Percentiles rank a stretch among this genome's conserved stretches.
phyloP scores from a whole-genome alignment of 2,797 vertebrate species.

The Alosa sapidissima region DNA sequence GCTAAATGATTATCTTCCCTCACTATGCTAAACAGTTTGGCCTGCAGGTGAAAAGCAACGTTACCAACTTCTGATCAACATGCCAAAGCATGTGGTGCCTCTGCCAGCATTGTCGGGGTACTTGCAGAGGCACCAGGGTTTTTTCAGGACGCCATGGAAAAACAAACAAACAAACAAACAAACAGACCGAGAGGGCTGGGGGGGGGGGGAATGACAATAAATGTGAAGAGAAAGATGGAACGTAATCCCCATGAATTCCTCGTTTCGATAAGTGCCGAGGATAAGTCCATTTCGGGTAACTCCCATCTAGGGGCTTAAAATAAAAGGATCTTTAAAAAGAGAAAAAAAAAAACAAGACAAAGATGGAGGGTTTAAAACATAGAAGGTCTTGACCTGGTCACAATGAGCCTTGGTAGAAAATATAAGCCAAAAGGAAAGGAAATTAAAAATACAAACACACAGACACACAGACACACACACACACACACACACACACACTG shows the following conservation, averaged over 20 bases:
- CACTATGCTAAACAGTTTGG: background rate
- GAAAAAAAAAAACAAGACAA: conserved; percentile 50
- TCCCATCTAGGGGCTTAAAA: conserved; percentile 58
- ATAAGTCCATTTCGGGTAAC: conserved; percentile 58
- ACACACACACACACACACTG: conserved; percentile 1
- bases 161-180: conserved; percentile 26
- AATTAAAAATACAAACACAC: conserved; percentile 31
- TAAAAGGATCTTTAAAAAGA: conserved; percentile 54
- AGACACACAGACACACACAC: background rate
- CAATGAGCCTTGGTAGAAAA: background rate
- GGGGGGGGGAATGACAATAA: conserved; percentile 28
- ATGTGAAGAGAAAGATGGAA: conserved; percentile 27
- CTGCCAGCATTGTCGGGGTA: background rate
- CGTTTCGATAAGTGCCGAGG: conserved; percentile 48
- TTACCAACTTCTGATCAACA: background rate
- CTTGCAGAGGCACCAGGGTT: background rate
- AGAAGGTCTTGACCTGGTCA: conserved; percentile 40
- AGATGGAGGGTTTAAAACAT: conserved; percentile 57
- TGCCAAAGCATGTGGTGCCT: background rate
- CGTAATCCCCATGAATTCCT: conserved; percentile 47
- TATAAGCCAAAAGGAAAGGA: conserved; percentile 7
- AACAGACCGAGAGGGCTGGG: background rate
- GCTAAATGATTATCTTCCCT: background rate
- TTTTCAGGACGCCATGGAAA: conserved; percentile 25
- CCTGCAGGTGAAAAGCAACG: background rate